Conservation (phyloP, 2,113 vertebrate species). For the Noctilio leporinus region DNA sequence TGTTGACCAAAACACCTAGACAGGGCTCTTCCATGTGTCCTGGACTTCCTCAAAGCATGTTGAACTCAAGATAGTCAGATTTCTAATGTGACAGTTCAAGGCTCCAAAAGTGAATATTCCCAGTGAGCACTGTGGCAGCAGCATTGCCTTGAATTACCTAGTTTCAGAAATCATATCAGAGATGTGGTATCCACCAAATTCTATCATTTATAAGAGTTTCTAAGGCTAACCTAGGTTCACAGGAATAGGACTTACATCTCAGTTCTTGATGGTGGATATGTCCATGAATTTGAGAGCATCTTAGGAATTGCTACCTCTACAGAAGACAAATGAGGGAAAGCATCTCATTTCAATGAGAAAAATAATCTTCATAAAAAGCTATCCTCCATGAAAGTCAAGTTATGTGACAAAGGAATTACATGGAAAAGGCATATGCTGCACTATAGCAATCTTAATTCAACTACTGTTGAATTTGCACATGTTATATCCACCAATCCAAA, state of each 20-base stretch:
- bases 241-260: background rate
- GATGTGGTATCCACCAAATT: background rate
- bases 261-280: background rate
- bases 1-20: background rate
- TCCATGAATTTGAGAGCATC: background rate
- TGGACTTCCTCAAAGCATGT: background rate
- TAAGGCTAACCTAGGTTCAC: background rate
- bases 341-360: slow-evolving; percentile 2
- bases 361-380: background rate
- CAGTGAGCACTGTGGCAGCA: background rate
- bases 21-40: background rate
- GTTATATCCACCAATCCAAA: background rate
- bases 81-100: background rate
- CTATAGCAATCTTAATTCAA: background rate
- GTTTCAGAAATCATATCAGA: background rate
- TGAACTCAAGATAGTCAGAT: background rate
- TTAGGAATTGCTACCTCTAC: background rate
- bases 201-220: background rate
- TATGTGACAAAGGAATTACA: background rate
- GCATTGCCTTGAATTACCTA: background rate
- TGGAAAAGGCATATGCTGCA: background rate
- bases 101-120: background rate
- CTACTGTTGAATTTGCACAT: background rate
- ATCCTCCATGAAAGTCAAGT: background rate
- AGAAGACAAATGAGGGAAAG: background rate